Evolutionary conservation across 2,888 invertebrate genomes (phyloP).

Genomic region (Amphipyra berbera): DNA sequence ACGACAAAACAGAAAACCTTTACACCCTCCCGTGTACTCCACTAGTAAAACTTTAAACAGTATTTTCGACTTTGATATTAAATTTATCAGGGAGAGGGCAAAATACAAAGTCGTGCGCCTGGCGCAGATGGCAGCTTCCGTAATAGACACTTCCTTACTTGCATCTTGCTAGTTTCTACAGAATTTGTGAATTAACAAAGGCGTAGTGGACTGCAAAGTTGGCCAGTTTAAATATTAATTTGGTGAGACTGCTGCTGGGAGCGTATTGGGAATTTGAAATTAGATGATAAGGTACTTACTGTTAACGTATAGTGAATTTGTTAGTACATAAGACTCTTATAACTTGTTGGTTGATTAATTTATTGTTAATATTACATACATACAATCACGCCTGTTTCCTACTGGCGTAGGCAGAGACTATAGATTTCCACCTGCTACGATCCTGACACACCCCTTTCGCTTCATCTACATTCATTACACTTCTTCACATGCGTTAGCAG

Average conservation of each 20-base stretch:
- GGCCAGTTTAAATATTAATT: conserved; percentile 27
- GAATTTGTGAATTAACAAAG: conserved; percentile 34
- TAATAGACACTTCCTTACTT: conserved; percentile 45
- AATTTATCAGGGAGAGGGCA: conserved; percentile 41
- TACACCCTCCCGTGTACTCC: neutral
- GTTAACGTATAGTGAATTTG: neutral
- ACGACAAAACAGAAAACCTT: neutral
- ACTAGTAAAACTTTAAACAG: conserved; percentile 13
- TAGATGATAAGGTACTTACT: neutral
- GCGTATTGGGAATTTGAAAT: conserved; percentile 6
- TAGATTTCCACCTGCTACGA: no score
- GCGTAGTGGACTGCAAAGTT: conserved; percentile 16
- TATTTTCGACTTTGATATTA: conserved; percentile 51
- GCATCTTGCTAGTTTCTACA: conserved; percentile 45
- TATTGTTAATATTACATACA: no score
- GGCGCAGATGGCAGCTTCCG: conserved; percentile 53
- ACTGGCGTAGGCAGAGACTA: no score
- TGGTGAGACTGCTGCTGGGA: neutral
- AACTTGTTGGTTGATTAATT: no score
- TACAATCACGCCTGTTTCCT: no score
- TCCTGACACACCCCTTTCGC: no score
- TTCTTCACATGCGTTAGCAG: no score
- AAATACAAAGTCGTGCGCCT: conserved; percentile 34
- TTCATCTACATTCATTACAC: no score
- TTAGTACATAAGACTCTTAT: neutral